Conservation (phyloP, 2,113 vertebrate genomes). For the Atherinomorus stipes region DNA sequence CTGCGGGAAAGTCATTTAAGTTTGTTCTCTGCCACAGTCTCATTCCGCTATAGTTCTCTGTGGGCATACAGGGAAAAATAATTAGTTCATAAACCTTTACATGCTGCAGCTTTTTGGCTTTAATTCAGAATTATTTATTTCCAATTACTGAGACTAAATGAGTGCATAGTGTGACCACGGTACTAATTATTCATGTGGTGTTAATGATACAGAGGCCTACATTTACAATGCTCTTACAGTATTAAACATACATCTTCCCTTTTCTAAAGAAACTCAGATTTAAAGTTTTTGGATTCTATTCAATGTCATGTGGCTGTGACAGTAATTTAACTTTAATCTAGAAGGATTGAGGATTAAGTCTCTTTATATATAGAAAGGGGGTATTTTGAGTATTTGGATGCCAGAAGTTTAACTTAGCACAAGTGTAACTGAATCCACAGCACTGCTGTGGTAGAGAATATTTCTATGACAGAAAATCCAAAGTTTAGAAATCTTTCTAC, state of each 20-base stretch:
- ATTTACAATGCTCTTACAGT: not conserved
- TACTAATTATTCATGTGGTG: constrained; percentile 28
- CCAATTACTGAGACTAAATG: constrained; percentile 56
- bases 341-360: not conserved
- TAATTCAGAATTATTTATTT: constrained; percentile 62
- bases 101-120: constrained; percentile 46
- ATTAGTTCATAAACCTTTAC: constrained; percentile 67
- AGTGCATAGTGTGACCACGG: constrained; percentile 36
- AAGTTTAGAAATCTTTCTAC: too few relatives aligned
- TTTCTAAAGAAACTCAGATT: not conserved
- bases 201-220: not conserved
- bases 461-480: too few relatives aligned
- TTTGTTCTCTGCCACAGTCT: constrained; percentile 49
- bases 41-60: constrained; percentile 38
- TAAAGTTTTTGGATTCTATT: not conserved
- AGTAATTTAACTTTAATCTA: not conserved
- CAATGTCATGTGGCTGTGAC: not conserved
- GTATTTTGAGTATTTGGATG: too few relatives aligned
- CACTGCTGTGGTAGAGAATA: not conserved
- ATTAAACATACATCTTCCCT: too few relatives aligned
- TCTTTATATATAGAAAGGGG: not conserved
- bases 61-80: constrained; percentile 45
- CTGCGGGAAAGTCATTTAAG: constrained; percentile 62
- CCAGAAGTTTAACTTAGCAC: not conserved
- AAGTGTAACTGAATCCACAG: not conserved